Conservation (phyloP, 2,888 invertebrate genomes). For the Strigamia transsilvanica region DNA sequence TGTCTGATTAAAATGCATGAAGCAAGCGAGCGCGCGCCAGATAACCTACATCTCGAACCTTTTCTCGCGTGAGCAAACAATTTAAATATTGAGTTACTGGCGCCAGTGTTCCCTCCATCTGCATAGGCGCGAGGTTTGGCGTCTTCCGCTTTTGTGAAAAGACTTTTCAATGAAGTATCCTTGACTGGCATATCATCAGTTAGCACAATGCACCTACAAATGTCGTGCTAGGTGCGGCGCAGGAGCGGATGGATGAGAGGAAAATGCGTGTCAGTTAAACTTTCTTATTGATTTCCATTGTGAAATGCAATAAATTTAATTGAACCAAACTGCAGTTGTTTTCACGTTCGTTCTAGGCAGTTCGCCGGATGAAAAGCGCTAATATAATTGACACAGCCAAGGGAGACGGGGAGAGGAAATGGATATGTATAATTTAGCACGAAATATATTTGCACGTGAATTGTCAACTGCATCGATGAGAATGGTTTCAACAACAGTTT, state of each 20-base stretch:
- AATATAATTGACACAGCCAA: slow-evolving; percentile 45
- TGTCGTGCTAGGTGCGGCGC: background rate
- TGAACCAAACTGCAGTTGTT: slow-evolving; percentile 6
- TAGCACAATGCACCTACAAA: slow-evolving; percentile 48
- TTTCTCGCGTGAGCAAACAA: slow-evolving; percentile 49
- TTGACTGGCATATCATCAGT: slow-evolving; percentile 47
- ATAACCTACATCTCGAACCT: slow-evolving; percentile 49
- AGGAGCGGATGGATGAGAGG: slow-evolving; percentile 14
- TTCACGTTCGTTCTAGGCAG: slow-evolving; percentile 16
- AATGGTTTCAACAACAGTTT: background rate
- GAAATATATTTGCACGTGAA: slow-evolving; percentile 46
- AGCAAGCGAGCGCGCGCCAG: slow-evolving; percentile 49
- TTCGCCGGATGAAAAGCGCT: slow-evolving; percentile 30
- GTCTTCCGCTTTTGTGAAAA: slow-evolving; percentile 41
- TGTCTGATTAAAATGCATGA: slow-evolving; percentile 49
- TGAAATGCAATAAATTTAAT: slow-evolving; percentile 39
- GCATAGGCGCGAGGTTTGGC: slow-evolving; percentile 45
- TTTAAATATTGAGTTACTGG: slow-evolving; percentile 49
- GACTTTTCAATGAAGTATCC: slow-evolving; percentile 47
- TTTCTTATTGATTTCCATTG: slow-evolving; percentile 22
- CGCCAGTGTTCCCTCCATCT: slow-evolving; percentile 46
- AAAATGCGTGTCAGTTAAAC: background rate
- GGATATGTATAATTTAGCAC: slow-evolving; percentile 40
- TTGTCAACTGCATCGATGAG: slow-evolving; percentile 28
- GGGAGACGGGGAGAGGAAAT: slow-evolving; percentile 36